A percentile compares a stretch with the other conserved stretches of the same genome.
phyloP scores from a whole-genome alignment of 2,797 vertebrate species.

The Protosalanx chinensis region DNA sequence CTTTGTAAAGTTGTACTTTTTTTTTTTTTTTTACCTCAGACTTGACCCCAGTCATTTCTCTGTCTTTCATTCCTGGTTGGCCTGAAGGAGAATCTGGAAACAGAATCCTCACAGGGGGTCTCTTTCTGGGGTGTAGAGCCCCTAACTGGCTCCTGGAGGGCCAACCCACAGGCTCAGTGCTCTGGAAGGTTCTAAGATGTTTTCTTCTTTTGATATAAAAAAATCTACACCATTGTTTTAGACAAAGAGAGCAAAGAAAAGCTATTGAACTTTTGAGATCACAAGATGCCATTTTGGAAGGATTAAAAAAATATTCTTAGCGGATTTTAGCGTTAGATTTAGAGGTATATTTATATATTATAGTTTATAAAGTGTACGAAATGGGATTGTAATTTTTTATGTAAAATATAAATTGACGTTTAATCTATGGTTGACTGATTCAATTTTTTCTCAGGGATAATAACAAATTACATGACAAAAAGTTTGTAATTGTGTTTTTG shows the following conservation, averaged over 20 bases:
- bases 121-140: constrained; percentile 43
- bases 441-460: constrained; percentile 11
- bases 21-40: constrained; percentile 40
- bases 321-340: neutral
- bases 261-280: neutral
- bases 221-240: constrained; percentile 19
- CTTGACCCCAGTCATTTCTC: constrained; percentile 39
- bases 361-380: constrained; percentile 8
- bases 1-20: constrained; percentile 20
- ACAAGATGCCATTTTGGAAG: neutral
- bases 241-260: neutral
- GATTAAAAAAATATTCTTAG: constrained; percentile 5
- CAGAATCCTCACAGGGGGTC: constrained; percentile 57
- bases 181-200: constrained; percentile 46
- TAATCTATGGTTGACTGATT: constrained; percentile 20
- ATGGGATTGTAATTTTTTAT: constrained; percentile 17
- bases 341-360: neutral
- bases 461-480: neutral
- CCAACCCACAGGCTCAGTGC: constrained; percentile 54
- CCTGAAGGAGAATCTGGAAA: constrained; percentile 55
- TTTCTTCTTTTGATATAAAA: constrained; percentile 39
- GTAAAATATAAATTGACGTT: constrained; percentile 12
- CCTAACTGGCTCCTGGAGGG: constrained; percentile 50
- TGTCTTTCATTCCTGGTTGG: constrained; percentile 61
- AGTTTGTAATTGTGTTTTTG: neutral